phyloP scores from a whole-genome alignment of 2,888 invertebrate genomes.

The Plagodis dolabraria region DNA sequence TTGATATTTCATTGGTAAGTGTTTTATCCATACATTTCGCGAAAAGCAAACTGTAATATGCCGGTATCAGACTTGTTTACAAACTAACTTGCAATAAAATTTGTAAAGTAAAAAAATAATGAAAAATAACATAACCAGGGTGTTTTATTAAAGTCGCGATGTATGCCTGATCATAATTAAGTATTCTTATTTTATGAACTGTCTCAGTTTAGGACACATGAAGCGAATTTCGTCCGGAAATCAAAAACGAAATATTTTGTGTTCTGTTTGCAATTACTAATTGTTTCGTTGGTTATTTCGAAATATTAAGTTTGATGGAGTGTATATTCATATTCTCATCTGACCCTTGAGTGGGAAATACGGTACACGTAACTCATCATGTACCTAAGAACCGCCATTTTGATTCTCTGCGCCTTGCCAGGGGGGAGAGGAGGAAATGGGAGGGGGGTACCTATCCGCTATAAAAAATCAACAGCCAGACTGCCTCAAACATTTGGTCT shows the following conservation, averaged over 20 bases:
- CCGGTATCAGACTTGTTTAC: conserved; percentile 40
- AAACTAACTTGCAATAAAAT: conserved; percentile 10
- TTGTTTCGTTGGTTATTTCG: neutral
- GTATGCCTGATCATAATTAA: too few relatives aligned
- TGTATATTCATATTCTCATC: conserved; percentile 30
- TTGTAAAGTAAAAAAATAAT: too few relatives aligned
- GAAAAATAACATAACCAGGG: too few relatives aligned
- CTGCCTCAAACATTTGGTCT: conserved; percentile 42
- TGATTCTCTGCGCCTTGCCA: conserved; percentile 76
- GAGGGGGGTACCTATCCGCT: conserved; percentile 57
- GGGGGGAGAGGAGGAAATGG: conserved; percentile 62
- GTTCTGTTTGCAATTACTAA: neutral
- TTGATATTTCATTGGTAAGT: conserved; percentile 1
- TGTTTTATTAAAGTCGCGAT: too few relatives aligned
- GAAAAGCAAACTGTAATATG: neutral
- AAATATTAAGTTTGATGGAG: neutral
- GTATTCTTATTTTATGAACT: too few relatives aligned
- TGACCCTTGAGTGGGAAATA: conserved; percentile 53
- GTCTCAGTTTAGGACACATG: neutral
- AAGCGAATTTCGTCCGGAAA: conserved; percentile 14
- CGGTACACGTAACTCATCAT: conserved; percentile 72
- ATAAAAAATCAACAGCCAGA: conserved; percentile 72
- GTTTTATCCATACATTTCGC: neutral
- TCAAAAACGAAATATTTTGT: neutral
- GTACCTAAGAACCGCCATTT: conserved; percentile 72